Evolutionary conservation across 2,888 invertebrate genomes (phyloP).

Genomic region (Onchidella celtica): DNA sequence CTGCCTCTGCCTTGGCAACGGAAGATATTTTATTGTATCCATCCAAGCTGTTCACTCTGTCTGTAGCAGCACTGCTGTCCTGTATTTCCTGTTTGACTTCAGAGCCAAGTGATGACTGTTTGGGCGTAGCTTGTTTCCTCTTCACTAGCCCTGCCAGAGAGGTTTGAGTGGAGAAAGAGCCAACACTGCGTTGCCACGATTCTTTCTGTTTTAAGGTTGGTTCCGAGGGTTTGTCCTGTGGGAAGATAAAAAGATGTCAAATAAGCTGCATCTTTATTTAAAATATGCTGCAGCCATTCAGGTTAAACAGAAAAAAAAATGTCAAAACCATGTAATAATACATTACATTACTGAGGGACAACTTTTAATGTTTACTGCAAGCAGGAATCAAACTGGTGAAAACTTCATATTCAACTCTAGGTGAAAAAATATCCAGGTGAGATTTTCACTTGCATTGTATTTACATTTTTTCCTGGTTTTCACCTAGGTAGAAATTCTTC

Average conservation of each 20-base stretch:
- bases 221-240: conserved; percentile 48
- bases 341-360: too few species aligned
- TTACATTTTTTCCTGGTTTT: too few species aligned
- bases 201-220: conserved; percentile 55
- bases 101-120: conserved; percentile 13
- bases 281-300: neutral
- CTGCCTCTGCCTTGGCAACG: neutral
- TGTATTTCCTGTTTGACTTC: neutral
- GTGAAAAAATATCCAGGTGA: too few species aligned
- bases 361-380: too few species aligned
- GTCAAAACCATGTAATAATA: too few species aligned
- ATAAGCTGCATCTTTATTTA: neutral
- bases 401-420: too few species aligned
- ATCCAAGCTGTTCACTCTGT: neutral
- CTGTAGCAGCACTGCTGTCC: too few species aligned
- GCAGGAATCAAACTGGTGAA: too few species aligned
- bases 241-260: conserved; percentile 17
- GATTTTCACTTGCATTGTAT: too few species aligned
- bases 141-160: conserved; percentile 65
- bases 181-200: conserved; percentile 70
- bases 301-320: too few species aligned
- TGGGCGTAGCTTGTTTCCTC: conserved; percentile 54
- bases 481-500: too few species aligned
- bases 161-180: conserved; percentile 61
- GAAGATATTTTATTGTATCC: neutral